Evolutionary conservation across 30 jellyfish, hydroid and myxozoan species (phyloP).

Genomic region (Hydractinia echinata): DNA sequence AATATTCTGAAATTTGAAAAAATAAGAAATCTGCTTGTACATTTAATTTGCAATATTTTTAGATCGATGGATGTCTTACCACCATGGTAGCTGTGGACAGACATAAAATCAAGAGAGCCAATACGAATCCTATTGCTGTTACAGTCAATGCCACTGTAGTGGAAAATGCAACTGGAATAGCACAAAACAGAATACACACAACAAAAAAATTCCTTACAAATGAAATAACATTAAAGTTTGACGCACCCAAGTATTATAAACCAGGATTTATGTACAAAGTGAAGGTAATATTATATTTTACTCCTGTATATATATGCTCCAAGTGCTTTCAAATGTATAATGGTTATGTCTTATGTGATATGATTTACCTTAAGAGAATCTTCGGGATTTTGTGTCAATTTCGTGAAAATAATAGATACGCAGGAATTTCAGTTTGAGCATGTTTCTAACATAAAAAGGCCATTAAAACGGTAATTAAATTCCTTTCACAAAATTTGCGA

Average conservation of each 20-base stretch:
- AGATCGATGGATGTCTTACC: slow-evolving; percentile 54
- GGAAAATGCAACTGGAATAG: slow-evolving; percentile 63
- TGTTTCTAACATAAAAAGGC: no score
- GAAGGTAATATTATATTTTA: not conserved
- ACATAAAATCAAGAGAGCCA: not conserved
- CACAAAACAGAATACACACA: slow-evolving; percentile 5
- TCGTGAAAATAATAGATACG: not conserved
- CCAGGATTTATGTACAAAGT: slow-evolving; percentile 17
- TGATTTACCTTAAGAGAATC: not conserved
- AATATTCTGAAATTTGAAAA: not conserved
- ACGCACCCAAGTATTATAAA: slow-evolving; percentile 13
- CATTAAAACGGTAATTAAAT: no score
- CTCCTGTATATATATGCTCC: not conserved
- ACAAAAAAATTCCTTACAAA: slow-evolving; percentile 8
- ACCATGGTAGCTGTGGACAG: slow-evolving; percentile 10
- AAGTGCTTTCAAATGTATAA: not conserved
- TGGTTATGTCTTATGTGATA: not conserved
- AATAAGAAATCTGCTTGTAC: not conserved
- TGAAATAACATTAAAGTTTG: not conserved
- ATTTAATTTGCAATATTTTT: not conserved
- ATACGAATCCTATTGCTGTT: no score
- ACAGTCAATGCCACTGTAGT: slow-evolving; percentile 52
- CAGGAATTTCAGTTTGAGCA: not conserved
- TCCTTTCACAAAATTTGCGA: no score
- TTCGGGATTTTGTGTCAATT: not conserved